Percentiles rank a stretch among this genome's conserved stretches.
phyloP scores from a whole-genome alignment of 2,113 vertebrate genomes.

The Caloenas nicobarica region DNA sequence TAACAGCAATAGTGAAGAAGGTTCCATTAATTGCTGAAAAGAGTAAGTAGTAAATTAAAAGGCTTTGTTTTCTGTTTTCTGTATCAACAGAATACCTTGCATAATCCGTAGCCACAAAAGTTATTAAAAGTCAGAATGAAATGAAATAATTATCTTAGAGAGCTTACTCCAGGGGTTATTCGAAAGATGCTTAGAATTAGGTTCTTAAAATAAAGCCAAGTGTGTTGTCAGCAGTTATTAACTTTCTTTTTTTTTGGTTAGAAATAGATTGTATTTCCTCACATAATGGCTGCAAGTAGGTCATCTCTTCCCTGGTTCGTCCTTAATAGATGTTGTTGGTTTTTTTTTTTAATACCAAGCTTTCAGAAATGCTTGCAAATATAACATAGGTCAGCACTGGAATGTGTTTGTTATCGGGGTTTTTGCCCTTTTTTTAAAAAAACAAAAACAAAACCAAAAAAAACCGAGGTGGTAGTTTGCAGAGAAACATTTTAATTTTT shows the following conservation, averaged over 20 bases:
- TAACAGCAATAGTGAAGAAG: slow-evolving; percentile 94
- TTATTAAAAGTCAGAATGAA: not conserved
- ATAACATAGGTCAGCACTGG: not conserved
- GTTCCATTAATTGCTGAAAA: slow-evolving; percentile 93
- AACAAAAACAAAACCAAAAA: not conserved
- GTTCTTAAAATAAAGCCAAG: not conserved
- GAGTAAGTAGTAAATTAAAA: slow-evolving; percentile 80
- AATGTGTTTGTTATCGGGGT: not conserved
- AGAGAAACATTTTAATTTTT: not conserved
- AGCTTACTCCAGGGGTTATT: not conserved
- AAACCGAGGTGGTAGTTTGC: not conserved
- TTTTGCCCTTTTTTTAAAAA: not conserved
- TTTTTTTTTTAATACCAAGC: not conserved
- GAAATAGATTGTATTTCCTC: not conserved
- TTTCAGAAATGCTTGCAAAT: not conserved
- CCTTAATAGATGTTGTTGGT: not conserved
- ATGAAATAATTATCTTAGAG: not conserved
- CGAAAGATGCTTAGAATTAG: not conserved
- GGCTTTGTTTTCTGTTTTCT: not conserved
- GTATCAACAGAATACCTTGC: not conserved
- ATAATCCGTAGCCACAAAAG: not conserved
- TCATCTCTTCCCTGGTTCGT: not conserved
- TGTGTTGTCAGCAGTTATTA: not conserved
- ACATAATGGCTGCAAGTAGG: not conserved
- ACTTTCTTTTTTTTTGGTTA: not conserved